phyloP scores from a whole-genome alignment of 2,888 invertebrate species.

The Oscheius sp. region DNA sequence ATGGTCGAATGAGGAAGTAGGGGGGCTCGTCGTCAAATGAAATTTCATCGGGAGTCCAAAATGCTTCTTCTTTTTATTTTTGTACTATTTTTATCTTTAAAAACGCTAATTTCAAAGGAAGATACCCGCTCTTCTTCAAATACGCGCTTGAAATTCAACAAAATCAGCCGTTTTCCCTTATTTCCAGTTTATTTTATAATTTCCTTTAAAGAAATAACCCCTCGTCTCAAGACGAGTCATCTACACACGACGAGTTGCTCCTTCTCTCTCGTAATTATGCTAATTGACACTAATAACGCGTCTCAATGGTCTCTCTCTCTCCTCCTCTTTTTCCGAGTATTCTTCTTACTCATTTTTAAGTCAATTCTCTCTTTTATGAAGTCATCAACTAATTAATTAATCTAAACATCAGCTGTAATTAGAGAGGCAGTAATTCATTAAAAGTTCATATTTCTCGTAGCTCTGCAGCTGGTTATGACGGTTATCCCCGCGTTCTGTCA shows the following conservation, averaged over 20 bases:
- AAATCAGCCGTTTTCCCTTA: too few relatives aligned
- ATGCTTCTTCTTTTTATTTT: too few relatives aligned
- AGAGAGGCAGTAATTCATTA: background rate
- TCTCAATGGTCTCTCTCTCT: background rate
- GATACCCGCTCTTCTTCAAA: too few relatives aligned
- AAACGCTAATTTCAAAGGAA: too few relatives aligned
- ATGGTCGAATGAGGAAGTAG: too few relatives aligned
- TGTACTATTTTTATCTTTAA: too few relatives aligned
- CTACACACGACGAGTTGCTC: background rate
- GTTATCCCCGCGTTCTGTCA: too few relatives aligned
- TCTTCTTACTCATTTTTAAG: background rate
- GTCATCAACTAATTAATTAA: background rate
- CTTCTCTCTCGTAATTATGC: slow-evolving; percentile 27
- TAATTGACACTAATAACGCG: slow-evolving; percentile 17
- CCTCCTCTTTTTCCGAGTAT: background rate
- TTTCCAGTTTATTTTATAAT: too few relatives aligned
- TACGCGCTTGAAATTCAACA: too few relatives aligned
- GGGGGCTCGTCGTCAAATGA: too few relatives aligned
- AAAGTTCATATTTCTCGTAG: background rate
- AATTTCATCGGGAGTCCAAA: too few relatives aligned
- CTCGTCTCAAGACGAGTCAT: background rate
- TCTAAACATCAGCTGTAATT: background rate
- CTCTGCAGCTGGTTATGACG: too few relatives aligned
- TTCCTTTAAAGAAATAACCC: background rate
- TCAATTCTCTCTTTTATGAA: background rate